A percentile compares a stretch with the other conserved stretches of the same genome.
These are phyloP conservation scores for Eilema caniola DNA, from an alignment of 2,888 invertebrate species.

Conservation along the genomic window DNA sequence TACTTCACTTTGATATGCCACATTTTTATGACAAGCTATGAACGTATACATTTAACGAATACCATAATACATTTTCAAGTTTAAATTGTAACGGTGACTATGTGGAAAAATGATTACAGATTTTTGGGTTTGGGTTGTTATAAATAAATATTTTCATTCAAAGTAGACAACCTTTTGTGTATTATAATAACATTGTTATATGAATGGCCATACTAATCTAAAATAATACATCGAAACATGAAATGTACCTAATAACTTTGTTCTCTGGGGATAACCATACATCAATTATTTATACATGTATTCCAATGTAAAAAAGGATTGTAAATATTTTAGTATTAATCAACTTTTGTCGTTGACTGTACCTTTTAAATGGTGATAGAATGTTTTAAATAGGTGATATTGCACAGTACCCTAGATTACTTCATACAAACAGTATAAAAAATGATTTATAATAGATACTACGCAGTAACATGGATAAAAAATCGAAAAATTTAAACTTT, in stretches of 20 bases:
- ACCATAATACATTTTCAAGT: too few relatives aligned
- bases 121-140: neutral
- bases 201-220: neutral
- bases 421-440: neutral
- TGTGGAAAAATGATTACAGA: neutral
- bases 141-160: neutral
- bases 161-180: too few relatives aligned
- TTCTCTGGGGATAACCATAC: neutral
- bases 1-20: neutral
- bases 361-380: neutral
- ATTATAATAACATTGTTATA: too few relatives aligned
- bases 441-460: neutral
- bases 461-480: neutral
- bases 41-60: neutral
- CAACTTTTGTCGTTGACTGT: slow-evolving; percentile 4
- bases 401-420: neutral
- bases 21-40: neutral
- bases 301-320: neutral
- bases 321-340: slow-evolving; percentile 5
- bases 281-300: neutral
- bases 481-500: neutral
- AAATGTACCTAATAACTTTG: neutral
- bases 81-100: neutral
- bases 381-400: neutral
- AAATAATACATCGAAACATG: neutral